Evolutionary conservation across 2,797 vertebrate species (phyloP).

Genomic region (Enteromius unitaeniatus): DNA sequence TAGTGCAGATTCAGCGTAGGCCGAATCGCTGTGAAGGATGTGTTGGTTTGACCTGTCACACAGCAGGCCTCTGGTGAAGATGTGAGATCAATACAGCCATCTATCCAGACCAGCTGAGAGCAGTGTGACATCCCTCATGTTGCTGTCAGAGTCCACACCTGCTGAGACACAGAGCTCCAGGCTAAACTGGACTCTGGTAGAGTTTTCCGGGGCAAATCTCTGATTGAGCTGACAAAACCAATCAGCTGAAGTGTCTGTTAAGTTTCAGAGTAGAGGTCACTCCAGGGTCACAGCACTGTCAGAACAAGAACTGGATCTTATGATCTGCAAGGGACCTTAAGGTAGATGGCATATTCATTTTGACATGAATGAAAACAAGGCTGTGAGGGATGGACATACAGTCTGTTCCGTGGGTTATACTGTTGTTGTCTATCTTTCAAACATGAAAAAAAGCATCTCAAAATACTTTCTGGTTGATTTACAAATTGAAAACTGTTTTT

Average conservation of each 20-base stretch:
- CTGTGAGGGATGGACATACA: not conserved
- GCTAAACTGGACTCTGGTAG: conserved; percentile 29
- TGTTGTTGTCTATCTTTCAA: not conserved
- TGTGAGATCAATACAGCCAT: not conserved
- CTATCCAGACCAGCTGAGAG: not conserved
- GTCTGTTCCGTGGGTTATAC: not conserved
- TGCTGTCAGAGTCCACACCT: conserved; percentile 17
- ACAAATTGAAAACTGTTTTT: not conserved
- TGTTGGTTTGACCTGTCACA: conserved; percentile 9
- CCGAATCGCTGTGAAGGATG: not conserved
- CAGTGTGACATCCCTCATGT: conserved; percentile 27
- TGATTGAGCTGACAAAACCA: conserved; percentile 7
- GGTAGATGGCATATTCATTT: not conserved
- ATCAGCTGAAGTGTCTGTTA: conserved; percentile 11
- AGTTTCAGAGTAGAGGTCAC: conserved; percentile 25
- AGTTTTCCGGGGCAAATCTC: conserved; percentile 26
- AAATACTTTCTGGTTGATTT: not conserved
- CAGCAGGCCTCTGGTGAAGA: not conserved
- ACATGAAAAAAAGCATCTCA: not conserved
- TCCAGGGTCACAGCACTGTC: conserved; percentile 13
- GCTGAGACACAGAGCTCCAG: conserved; percentile 10
- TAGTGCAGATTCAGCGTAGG: not conserved
- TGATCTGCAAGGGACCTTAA: not conserved
- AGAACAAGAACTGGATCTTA: conserved; percentile 19
- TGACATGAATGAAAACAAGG: conserved; percentile 10